A percentile compares a stretch with the other conserved stretches of the same genome.
Conservation (phyloP, 37 sponge, comb jelly and placozoan genomes). For the Oscarella lobularis region DNA sequence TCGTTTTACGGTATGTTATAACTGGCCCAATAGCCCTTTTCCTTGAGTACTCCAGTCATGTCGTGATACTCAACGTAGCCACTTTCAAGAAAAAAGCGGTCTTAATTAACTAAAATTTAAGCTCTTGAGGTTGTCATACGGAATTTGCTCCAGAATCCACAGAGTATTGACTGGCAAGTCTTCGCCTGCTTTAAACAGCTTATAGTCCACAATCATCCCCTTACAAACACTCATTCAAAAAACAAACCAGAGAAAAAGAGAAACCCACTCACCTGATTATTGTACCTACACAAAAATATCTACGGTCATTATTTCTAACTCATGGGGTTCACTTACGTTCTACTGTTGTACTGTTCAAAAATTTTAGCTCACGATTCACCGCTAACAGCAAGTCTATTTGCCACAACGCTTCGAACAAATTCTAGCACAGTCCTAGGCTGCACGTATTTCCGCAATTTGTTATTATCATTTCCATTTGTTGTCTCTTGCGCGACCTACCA, state of each 20-base stretch:
- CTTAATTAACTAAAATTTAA: too few relatives aligned
- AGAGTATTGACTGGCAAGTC: conserved; percentile 22
- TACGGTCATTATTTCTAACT: background rate
- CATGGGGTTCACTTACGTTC: conserved; percentile 40
- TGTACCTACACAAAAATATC: background rate
- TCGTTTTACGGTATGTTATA: conserved; percentile 75
- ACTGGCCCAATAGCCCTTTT: conserved; percentile 80
- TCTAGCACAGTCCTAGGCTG: conserved; percentile 59
- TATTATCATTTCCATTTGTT: conserved; percentile 69
- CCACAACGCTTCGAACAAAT: conserved; percentile 48
- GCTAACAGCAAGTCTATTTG: conserved; percentile 65
- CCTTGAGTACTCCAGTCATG: conserved; percentile 48
- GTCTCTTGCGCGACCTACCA: conserved; percentile 77
- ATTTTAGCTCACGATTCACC: conserved; percentile 57
- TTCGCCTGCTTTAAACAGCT: conserved; percentile 36
- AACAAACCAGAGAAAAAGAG: too few relatives aligned
- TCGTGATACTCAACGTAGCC: conserved; percentile 31
- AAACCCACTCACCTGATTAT: conserved; percentile 15
- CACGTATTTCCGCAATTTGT: conserved; percentile 53
- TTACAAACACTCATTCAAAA: too few relatives aligned
- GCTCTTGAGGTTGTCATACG: conserved; percentile 12
- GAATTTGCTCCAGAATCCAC: conserved; percentile 88
- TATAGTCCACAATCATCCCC: conserved; percentile 98
- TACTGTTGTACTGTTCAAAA: conserved; percentile 71
- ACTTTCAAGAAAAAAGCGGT: too few relatives aligned